These are phyloP conservation scores for Colletes latitarsis DNA, from an alignment of 1,140 invertebrate genomes.

Conservation along the genomic window DNA sequence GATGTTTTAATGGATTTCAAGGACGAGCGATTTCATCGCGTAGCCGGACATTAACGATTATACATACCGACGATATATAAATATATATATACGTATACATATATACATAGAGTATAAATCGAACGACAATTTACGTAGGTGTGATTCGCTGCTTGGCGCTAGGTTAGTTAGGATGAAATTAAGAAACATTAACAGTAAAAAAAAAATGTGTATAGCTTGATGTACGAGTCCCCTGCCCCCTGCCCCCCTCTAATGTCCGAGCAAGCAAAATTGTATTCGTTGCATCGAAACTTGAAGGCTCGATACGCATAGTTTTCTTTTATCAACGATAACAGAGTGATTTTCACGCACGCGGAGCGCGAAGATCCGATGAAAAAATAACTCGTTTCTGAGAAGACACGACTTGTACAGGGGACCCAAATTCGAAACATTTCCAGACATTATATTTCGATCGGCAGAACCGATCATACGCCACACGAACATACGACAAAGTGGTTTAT, in stretches of 20 bases:
- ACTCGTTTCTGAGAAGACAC: slow-evolving; percentile 39
- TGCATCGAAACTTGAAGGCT: slow-evolving; percentile 19
- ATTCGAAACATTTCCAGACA: slow-evolving; percentile 54
- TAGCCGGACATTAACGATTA: slow-evolving; percentile 39
- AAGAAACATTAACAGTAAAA: slow-evolving; percentile 63
- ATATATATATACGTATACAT: slow-evolving; percentile 33
- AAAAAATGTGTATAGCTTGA: slow-evolving; percentile 69
- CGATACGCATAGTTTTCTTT: slow-evolving; percentile 18
- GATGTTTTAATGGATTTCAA: slow-evolving; percentile 41
- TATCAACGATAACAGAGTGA: slow-evolving; percentile 27
- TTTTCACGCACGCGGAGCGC: slow-evolving; percentile 2
- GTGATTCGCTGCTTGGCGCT: slow-evolving; percentile 65
- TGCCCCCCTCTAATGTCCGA: slow-evolving; percentile 18
- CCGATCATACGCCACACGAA: neutral
- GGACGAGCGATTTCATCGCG: slow-evolving; percentile 37
- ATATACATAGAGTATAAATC: slow-evolving; percentile 53
- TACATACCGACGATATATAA: slow-evolving; percentile 40
- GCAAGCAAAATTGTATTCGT: slow-evolving; percentile 47
- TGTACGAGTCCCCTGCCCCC: slow-evolving; percentile 40
- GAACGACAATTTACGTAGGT: slow-evolving; percentile 58
- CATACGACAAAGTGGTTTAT: neutral
- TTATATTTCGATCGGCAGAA: slow-evolving; percentile 61
- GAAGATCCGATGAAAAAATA: slow-evolving; percentile 13
- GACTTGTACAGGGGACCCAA: slow-evolving; percentile 67
- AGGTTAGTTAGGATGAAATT: slow-evolving; percentile 68